Percentiles rank a stretch among this genome's conserved stretches.
Evolutionary conservation across 2,888 invertebrate species (phyloP).

Genomic region (Acleris sparsana): DNA sequence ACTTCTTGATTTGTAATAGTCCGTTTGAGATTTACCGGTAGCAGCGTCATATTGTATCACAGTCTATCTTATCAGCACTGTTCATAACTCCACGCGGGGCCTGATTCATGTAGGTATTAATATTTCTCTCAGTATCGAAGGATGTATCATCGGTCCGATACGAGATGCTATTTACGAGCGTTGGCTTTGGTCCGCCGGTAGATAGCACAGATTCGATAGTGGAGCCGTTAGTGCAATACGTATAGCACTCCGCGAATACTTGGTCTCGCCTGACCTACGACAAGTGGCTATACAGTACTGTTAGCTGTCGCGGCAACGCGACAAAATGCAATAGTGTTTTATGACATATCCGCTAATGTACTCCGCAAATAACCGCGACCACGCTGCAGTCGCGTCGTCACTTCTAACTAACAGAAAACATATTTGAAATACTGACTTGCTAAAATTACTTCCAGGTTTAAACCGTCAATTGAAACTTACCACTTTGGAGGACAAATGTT

Average conservation of each 20-base stretch:
- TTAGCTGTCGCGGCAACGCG: constrained; percentile 36
- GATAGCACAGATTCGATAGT: constrained; percentile 62
- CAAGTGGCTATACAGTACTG: constrained; percentile 44
- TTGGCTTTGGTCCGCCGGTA: constrained; percentile 58
- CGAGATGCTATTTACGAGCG: constrained; percentile 72
- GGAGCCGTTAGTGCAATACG: constrained; percentile 54
- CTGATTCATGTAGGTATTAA: constrained; percentile 59
- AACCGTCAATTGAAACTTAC: too few species aligned
- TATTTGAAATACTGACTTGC: constrained; percentile 1
- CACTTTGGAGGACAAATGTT: too few species aligned
- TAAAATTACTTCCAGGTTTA: neutral
- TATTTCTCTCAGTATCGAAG: constrained; percentile 74
- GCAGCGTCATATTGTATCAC: constrained; percentile 38
- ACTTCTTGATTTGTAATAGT: constrained; percentile 15
- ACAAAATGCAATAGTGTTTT: constrained; percentile 43
- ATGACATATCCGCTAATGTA: constrained; percentile 40
- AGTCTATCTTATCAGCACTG: constrained; percentile 58
- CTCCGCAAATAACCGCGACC: constrained; percentile 28
- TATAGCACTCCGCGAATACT: constrained; percentile 49
- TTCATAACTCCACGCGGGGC: constrained; percentile 65
- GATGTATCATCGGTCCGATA: constrained; percentile 70
- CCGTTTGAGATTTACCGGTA: constrained; percentile 33
- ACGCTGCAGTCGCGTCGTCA: constrained; percentile 7
- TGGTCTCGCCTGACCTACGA: constrained; percentile 49
- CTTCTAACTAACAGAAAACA: neutral